A percentile compares a stretch with the other conserved stretches of the same genome.
These are phyloP conservation scores for Drosophila obscura DNA, from an alignment of 1,140 invertebrate genomes.

Conservation along the genomic window DNA sequence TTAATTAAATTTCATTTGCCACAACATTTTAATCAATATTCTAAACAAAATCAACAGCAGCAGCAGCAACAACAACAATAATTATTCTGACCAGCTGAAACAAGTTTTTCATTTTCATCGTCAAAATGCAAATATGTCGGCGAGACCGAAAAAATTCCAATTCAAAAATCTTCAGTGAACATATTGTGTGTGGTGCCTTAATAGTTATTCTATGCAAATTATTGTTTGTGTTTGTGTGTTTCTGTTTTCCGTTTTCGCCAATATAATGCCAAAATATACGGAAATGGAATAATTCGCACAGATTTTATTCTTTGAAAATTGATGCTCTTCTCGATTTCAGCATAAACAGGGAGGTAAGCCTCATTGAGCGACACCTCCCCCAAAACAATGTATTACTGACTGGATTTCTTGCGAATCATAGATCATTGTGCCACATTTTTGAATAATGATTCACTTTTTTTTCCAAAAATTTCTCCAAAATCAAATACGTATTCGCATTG, in stretches of 20 bases:
- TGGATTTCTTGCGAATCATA: background rate
- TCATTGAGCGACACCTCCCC: background rate
- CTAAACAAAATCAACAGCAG: slow-evolving; percentile 24
- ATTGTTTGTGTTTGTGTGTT: slow-evolving; percentile 23
- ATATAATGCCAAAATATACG: slow-evolving; percentile 48
- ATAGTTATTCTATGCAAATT: slow-evolving; percentile 76
- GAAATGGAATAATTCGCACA: slow-evolving; percentile 53
- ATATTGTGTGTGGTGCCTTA: slow-evolving; percentile 36
- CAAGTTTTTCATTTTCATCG: slow-evolving; percentile 50
- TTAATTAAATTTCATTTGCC: slow-evolving; percentile 23
- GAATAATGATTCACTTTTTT: slow-evolving; percentile 24
- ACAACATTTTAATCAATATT: slow-evolving; percentile 35
- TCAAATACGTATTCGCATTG: slow-evolving; percentile 23
- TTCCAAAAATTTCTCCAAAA: slow-evolving; percentile 67
- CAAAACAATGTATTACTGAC: background rate
- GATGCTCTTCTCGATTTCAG: slow-evolving; percentile 17
- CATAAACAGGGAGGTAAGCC: background rate
- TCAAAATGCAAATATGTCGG: slow-evolving; percentile 58
- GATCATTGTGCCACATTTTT: slow-evolving; percentile 23
- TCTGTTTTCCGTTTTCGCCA: slow-evolving; percentile 14
- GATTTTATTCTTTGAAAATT: slow-evolving; percentile 26
- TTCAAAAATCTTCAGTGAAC: slow-evolving; percentile 26
- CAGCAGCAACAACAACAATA: background rate
- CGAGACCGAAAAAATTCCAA: slow-evolving; percentile 26
- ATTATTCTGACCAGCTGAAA: slow-evolving; percentile 38